These are phyloP conservation scores for Heterotis niloticus DNA, from an alignment of 2,113 vertebrate species.

Conservation along the genomic window DNA sequence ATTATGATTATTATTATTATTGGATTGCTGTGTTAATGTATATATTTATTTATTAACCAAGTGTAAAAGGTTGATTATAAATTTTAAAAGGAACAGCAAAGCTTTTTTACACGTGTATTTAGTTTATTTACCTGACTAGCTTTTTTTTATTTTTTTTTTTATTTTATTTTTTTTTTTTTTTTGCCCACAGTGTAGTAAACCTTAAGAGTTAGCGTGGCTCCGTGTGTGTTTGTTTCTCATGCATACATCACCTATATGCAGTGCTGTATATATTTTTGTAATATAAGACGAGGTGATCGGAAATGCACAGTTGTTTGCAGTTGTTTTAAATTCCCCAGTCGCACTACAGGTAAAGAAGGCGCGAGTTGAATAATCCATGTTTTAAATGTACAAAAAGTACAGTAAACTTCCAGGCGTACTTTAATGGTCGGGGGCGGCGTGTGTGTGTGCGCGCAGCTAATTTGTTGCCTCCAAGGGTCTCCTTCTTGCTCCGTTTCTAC, in stretches of 20 bases:
- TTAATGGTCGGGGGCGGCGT: background rate
- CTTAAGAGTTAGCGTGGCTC: constrained; percentile 18
- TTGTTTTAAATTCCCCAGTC: constrained; percentile 11
- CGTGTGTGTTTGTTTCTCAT: constrained; percentile 14
- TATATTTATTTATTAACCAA: constrained; percentile 25
- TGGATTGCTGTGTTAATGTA: constrained; percentile 22
- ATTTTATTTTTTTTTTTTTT: constrained; percentile 14
- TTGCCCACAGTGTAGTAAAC: constrained; percentile 24
- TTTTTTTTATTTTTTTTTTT: too few species aligned
- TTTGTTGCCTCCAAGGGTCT: too few species aligned
- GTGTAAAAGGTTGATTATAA: constrained; percentile 27
- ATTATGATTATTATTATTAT: constrained; percentile 19
- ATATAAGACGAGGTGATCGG: background rate
- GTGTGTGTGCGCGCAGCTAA: background rate
- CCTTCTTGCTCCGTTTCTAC: too few species aligned
- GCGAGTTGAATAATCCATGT: constrained; percentile 11
- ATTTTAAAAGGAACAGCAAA: constrained; percentile 24
- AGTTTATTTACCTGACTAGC: constrained; percentile 21
- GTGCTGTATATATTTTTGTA: constrained; percentile 3
- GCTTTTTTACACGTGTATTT: constrained; percentile 22
- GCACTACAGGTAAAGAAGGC: background rate
- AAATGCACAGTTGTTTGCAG: background rate
- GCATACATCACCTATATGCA: background rate
- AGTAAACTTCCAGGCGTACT: background rate
- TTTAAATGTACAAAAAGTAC: background rate